Evolutionary conservation across 2,888 invertebrate species (phyloP).

Genomic region (Galerucella nymphaeae): DNA sequence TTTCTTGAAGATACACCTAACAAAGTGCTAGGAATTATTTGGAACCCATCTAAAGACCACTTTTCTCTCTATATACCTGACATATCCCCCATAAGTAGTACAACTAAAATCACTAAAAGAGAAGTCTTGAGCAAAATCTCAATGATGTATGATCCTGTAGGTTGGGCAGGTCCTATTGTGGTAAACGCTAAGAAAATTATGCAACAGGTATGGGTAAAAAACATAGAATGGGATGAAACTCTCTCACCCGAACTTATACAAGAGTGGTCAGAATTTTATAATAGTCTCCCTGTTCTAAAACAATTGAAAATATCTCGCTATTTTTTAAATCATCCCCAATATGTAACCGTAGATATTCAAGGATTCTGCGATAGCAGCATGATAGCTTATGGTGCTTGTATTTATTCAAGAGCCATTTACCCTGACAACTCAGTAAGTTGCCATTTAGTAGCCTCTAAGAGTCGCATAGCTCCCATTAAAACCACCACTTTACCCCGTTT

Average conservation of each 20-base stretch:
- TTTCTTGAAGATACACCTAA: not conserved
- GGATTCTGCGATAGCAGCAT: constrained; percentile 16
- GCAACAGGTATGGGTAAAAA: not conserved
- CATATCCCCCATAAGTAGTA: constrained; percentile 7
- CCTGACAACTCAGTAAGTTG: constrained; percentile 6
- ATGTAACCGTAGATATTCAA: constrained; percentile 9
- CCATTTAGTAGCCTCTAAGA: constrained; percentile 7
- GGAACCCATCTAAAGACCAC: constrained; percentile 5
- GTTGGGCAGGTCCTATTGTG: not conserved
- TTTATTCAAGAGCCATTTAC: constrained; percentile 13
- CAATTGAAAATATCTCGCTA: constrained; percentile 22
- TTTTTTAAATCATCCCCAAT: not conserved
- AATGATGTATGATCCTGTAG: constrained; percentile 6
- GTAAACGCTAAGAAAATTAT: too few species aligned
- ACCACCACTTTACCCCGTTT: constrained; percentile 4
- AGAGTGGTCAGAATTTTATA: constrained; percentile 16
- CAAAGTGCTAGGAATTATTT: constrained; percentile 8
- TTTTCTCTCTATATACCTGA: constrained; percentile 1
- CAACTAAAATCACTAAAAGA: not conserved
- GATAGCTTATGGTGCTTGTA: constrained; percentile 19
- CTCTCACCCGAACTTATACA: constrained; percentile 8
- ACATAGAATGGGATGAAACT: not conserved
- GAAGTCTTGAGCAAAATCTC: not conserved
- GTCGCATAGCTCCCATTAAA: constrained; percentile 8
- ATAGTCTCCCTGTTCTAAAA: not conserved